Percentiles rank a stretch among this genome's conserved stretches.
These are phyloP conservation scores for Pyrochroa serraticornis DNA, from an alignment of 2,888 invertebrate genomes.

Conservation along the genomic window DNA sequence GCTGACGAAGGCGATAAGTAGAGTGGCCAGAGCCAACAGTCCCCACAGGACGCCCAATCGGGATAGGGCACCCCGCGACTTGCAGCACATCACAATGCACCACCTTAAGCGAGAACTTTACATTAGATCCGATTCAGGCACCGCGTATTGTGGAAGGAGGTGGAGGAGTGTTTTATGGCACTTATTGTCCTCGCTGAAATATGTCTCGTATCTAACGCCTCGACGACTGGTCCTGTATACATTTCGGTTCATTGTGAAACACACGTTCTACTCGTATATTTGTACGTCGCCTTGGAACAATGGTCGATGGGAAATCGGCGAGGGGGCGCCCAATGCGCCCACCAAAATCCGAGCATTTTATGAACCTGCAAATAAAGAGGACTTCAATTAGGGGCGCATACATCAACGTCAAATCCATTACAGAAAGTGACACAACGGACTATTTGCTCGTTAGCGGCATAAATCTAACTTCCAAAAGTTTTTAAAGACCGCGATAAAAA, in stretches of 20 bases:
- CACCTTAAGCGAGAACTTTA: conserved; percentile 10
- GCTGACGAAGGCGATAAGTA: conserved; percentile 59
- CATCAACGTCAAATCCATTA: conserved; percentile 1
- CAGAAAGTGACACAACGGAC: neutral
- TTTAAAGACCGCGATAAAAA: no score
- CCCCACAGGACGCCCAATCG: conserved; percentile 59
- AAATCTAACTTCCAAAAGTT: no score
- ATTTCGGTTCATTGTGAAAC: conserved; percentile 31
- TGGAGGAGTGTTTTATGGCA: conserved; percentile 20
- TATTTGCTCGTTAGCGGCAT: no score
- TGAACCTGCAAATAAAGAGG: neutral
- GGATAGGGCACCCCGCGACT: conserved; percentile 53
- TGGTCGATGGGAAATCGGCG: conserved; percentile 4
- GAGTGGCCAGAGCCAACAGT: conserved; percentile 56
- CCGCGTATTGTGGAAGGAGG: conserved; percentile 13
- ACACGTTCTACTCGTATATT: conserved; percentile 37
- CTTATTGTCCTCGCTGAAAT: conserved; percentile 32
- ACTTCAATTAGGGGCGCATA: neutral
- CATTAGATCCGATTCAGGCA: conserved; percentile 15
- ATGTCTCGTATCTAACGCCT: conserved; percentile 25
- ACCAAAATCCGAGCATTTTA: neutral
- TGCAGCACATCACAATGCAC: conserved; percentile 49
- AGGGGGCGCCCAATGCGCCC: no score
- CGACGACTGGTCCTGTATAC: conserved; percentile 26
- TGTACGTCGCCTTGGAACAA: conserved; percentile 34